phyloP scores from a whole-genome alignment of 2,113 vertebrate genomes.

The Sisor rabdophorus region DNA sequence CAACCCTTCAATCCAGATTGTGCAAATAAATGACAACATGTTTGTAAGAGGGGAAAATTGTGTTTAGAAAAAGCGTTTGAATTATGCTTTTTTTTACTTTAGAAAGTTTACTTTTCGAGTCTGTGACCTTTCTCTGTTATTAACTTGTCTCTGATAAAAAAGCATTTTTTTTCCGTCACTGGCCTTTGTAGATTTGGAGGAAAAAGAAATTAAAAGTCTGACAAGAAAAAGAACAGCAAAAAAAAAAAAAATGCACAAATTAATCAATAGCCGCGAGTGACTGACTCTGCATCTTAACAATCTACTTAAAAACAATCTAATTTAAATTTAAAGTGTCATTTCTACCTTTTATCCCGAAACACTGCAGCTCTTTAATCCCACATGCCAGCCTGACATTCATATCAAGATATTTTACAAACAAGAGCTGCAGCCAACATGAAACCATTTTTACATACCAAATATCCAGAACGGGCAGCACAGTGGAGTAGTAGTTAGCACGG shows the following conservation, averaged over 20 bases:
- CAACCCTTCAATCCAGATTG: not conserved
- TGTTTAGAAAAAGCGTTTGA: too few relatives aligned
- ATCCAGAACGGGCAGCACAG: not conserved
- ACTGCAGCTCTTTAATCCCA: not conserved
- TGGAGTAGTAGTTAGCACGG: too few relatives aligned
- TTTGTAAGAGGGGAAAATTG: not conserved
- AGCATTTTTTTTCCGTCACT: not conserved
- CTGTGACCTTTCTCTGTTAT: not conserved
- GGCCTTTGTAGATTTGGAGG: not conserved
- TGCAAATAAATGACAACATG: not conserved
- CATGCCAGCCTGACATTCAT: not conserved
- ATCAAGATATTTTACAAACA: not conserved
- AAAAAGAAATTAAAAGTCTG: too few relatives aligned
- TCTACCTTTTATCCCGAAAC: slow-evolving; percentile 8
- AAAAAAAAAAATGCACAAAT: not conserved
- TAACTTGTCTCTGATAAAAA: not conserved
- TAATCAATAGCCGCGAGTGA: not conserved
- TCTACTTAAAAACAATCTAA: not conserved
- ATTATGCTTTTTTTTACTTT: too few relatives aligned
- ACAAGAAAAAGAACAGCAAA: not conserved
- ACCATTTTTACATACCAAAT: not conserved
- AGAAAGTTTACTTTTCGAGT: not conserved
- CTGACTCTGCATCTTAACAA: not conserved
- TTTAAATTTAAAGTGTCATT: not conserved
- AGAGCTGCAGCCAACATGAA: not conserved